phyloP scores from a whole-genome alignment of 2,888 invertebrate genomes.

The Hydropsyche betteni region DNA sequence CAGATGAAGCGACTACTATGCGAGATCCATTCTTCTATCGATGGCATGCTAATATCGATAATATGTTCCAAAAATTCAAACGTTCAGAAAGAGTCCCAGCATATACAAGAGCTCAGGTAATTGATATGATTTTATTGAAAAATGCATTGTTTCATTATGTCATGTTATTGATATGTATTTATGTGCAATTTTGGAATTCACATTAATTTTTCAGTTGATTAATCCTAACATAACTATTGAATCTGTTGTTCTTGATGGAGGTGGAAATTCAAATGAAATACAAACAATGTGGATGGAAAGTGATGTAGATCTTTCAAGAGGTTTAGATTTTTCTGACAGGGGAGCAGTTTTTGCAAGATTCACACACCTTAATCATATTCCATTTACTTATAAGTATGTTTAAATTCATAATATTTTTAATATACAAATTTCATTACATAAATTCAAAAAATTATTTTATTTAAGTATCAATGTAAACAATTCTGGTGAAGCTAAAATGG shows the following conservation, averaged over 20 bases:
- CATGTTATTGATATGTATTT: neutral
- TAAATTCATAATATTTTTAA: neutral
- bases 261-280: conserved; percentile 65
- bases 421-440: neutral
- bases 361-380: conserved; percentile 80
- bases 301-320: conserved; percentile 80
- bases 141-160: too few species aligned
- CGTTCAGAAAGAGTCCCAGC: conserved; percentile 58
- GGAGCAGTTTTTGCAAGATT: conserved; percentile 77
- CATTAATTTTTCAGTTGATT: conserved; percentile 62
- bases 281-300: conserved; percentile 83
- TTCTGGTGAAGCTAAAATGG: conserved; percentile 59
- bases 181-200: neutral
- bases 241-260: conserved; percentile 58
- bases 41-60: conserved; percentile 83
- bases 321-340: conserved; percentile 78
- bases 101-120: conserved; percentile 56
- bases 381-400: conserved; percentile 71
- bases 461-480: conserved; percentile 47
- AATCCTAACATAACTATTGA: conserved; percentile 69
- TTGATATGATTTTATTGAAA: neutral
- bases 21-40: conserved; percentile 87
- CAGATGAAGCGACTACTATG: conserved; percentile 85
- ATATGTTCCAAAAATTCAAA: conserved; percentile 78
- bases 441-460: neutral